These are phyloP conservation scores for Oxyscelio sp. DNA, from an alignment of 2,888 invertebrate genomes.

Conservation along the genomic window DNA sequence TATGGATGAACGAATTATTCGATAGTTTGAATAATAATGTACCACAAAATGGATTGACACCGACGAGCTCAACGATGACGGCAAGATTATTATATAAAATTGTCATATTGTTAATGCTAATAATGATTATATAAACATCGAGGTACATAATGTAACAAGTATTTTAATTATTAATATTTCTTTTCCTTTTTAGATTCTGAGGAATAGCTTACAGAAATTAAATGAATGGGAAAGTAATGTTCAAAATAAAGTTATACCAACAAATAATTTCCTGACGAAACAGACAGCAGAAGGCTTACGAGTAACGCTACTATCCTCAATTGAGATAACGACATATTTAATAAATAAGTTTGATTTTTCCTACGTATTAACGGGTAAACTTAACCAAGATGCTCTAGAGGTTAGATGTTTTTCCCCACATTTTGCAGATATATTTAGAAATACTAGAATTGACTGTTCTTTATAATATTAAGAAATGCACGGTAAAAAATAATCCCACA, in stretches of 20 bases:
- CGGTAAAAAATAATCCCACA: too few relatives aligned
- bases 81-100: constrained; percentile 27
- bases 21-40: constrained; percentile 35
- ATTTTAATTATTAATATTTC: not conserved
- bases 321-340: constrained; percentile 64
- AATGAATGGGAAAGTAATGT: constrained; percentile 69
- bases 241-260: constrained; percentile 31
- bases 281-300: constrained; percentile 74
- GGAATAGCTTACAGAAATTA: constrained; percentile 57
- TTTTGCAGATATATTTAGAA: constrained; percentile 4
- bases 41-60: constrained; percentile 7
- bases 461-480: not conserved
- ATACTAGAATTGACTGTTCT: not conserved
- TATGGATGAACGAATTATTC: constrained; percentile 30
- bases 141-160: not conserved
- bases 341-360: constrained; percentile 57
- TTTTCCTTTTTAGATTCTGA: constrained; percentile 45
- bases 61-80: constrained; percentile 1
- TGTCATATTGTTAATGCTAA: not conserved
- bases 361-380: constrained; percentile 69
- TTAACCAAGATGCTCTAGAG: constrained; percentile 77
- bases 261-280: constrained; percentile 64
- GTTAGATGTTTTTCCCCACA: constrained; percentile 39
- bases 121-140: constrained; percentile 5
- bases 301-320: constrained; percentile 68